Evolutionary conservation across 53 echinoderm and acorn worm genomes (phyloP).

Genomic region (Zoroaster sp.): DNA sequence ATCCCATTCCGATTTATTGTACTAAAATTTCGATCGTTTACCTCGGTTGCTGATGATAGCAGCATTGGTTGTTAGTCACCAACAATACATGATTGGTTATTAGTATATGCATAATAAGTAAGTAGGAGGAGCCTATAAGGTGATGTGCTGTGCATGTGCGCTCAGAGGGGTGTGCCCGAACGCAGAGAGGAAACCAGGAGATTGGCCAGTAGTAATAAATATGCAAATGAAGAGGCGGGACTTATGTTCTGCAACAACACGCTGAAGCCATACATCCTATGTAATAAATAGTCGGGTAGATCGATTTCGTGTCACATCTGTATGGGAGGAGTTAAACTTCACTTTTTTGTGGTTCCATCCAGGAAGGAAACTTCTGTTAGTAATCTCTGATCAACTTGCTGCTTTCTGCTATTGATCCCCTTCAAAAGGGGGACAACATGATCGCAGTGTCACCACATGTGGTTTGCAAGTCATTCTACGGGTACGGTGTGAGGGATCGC

Average conservation of each 20-base stretch:
- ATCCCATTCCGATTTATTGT: neutral
- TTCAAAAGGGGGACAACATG: constrained; percentile 8
- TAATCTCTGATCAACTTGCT: constrained; percentile 32
- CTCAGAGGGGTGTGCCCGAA: neutral
- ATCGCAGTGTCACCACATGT: constrained; percentile 11
- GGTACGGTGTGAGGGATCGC: neutral
- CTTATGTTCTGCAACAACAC: neutral
- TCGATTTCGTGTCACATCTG: neutral
- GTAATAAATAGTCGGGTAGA: too few species aligned
- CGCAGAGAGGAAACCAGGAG: neutral
- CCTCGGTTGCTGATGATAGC: neutral
- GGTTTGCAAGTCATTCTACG: constrained; percentile 34
- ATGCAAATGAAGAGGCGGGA: constrained; percentile 34
- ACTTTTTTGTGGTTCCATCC: neutral
- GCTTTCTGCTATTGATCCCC: neutral
- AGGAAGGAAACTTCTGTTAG: constrained; percentile 54
- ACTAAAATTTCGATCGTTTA: neutral
- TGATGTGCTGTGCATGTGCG: neutral
- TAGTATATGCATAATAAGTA: too few species aligned
- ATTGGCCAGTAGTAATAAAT: neutral
- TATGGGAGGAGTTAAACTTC: constrained; percentile 27
- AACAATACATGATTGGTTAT: neutral
- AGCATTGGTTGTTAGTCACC: neutral
- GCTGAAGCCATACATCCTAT: neutral
- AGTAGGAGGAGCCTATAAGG: neutral